Evolutionary conservation across 2,888 invertebrate species (phyloP).

Genomic region (Andricus curvator): DNA sequence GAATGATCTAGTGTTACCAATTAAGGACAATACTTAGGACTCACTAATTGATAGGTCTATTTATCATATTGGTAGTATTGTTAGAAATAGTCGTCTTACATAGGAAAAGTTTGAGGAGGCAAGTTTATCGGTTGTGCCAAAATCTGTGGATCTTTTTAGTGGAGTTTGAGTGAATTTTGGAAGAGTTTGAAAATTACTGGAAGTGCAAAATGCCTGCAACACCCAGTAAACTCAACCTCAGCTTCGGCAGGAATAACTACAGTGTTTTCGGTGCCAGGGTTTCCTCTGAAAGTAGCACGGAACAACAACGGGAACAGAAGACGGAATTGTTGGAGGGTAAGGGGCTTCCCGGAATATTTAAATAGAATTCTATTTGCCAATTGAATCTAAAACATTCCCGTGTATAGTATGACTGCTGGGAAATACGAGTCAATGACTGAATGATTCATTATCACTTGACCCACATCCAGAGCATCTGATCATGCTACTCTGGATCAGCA

Average conservation of each 20-base stretch:
- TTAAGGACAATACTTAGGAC: slow-evolving; percentile 14
- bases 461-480: not conserved
- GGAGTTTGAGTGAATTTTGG: slow-evolving; percentile 27
- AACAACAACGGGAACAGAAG: slow-evolving; percentile 76
- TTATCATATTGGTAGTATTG: not conserved
- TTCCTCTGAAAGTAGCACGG: slow-evolving; percentile 63
- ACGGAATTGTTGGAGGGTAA: slow-evolving; percentile 78
- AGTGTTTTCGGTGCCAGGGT: slow-evolving; percentile 74
- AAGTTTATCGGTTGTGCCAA: slow-evolving; percentile 19
- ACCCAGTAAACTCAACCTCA: slow-evolving; percentile 76
- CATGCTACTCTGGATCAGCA: not conserved
- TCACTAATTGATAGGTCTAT: not conserved
- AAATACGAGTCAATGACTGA: slow-evolving; percentile 8
- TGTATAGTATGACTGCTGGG: not conserved
- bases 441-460: slow-evolving; percentile 22
- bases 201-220: slow-evolving; percentile 74
- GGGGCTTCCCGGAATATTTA: slow-evolving; percentile 47
- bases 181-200: slow-evolving; percentile 35
- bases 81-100: not conserved
- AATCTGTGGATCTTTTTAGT: not conserved
- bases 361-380: not conserved
- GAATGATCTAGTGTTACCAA: slow-evolving; percentile 4
- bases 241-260: slow-evolving; percentile 77
- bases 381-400: not conserved
- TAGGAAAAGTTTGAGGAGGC: not conserved